Evolutionary conservation across 2,888 invertebrate species (phyloP).

Genomic region (Microplitis deprimator): DNA sequence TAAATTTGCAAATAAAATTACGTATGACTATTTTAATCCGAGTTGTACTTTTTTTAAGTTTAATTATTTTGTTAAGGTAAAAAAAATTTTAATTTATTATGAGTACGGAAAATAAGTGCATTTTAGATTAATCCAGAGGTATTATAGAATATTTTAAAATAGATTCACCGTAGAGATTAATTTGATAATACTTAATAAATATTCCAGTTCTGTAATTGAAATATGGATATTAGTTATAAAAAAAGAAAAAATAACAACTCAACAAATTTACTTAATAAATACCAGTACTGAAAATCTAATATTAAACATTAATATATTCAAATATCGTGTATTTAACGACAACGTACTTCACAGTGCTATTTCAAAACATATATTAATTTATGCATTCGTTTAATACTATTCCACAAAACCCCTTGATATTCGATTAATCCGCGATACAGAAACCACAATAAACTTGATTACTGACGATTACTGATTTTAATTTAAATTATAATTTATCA

Average conservation of each 20-base stretch:
- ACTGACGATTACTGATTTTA: not conserved
- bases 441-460: not conserved
- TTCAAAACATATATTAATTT: not conserved
- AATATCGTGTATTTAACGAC: not conserved
- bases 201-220: not conserved
- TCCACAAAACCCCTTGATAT: not conserved
- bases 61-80: too few species aligned
- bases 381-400: not conserved
- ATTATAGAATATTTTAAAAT: not conserved
- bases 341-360: not conserved
- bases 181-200: not conserved
- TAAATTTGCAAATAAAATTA: too few species aligned
- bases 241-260: not conserved
- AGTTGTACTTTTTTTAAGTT: too few species aligned
- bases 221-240: not conserved
- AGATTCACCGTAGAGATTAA: not conserved
- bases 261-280: not conserved
- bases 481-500: not conserved
- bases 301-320: constrained; percentile 1
- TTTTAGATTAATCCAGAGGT: too few species aligned
- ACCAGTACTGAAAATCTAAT: not conserved
- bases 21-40: too few species aligned
- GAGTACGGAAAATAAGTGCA: too few species aligned
- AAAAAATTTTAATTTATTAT: too few species aligned
- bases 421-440: not conserved